Evolutionary conservation across 2,888 invertebrate species (phyloP), one percentile per base, ranked within the genome.

Genomic region (Drosophila anceps): DNA sequence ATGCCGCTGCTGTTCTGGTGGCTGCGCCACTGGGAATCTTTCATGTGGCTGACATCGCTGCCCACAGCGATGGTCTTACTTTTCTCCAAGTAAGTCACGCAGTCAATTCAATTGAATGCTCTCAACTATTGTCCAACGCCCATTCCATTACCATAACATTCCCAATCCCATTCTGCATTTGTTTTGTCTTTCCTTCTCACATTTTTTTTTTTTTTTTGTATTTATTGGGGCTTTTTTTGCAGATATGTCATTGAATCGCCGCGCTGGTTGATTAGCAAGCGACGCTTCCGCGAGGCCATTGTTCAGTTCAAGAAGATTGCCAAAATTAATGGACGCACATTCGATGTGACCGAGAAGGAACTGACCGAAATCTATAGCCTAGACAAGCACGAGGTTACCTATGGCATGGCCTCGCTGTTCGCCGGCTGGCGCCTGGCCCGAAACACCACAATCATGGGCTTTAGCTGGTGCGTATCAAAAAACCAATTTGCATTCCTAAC

Each of bases 231-330:
- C 18, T 44, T 5, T 37, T 33, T 24, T 12, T 95, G 95, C 20
- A 95, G 95, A 91, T 94, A 93, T 82, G 93, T 95, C 86, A 94
- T 95, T 72, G 95, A 95, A 93, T 95, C 95, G 50, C 95, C 95
- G 4, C 93, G 95, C 71, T 95, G 95, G 95, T 93, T 95, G 77
- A 94, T 94, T 91, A 93, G 94, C 73, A 93, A 94, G 84, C 94
- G 94, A 44, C 94, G 94, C 73, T 92, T 93, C 48, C 91, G 92
- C 79, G 91, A 93, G 71, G 94, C 95, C 74, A 81, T 94, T 50
- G 91, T 91, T 51, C 92, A 93, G 84, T 91, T 95, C 65, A 93
- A 94, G 84, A 92, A 92, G 79, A 95, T 95, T 69, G 95, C 95
- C 20, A 93, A 92, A 90, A 88, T 91, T 29, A 95, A 95, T 91